Conservation (phyloP, 2,797 vertebrate genomes). For the Pampus argenteus region DNA sequence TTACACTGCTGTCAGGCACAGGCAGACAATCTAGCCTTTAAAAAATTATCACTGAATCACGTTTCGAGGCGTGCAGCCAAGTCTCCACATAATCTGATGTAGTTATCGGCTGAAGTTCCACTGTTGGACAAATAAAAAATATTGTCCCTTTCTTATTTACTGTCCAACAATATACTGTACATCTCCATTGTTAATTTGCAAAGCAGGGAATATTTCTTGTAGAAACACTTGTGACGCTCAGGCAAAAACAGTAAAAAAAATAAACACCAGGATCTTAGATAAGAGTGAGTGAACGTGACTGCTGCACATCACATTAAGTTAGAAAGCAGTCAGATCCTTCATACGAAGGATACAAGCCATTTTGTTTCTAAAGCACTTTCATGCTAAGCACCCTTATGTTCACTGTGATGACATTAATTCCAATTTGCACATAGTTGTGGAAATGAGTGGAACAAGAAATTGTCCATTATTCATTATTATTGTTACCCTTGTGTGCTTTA, state of each 20-base stretch:
- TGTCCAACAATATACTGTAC: no score
- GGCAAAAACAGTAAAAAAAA: conserved; percentile 4
- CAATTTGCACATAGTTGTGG: conserved; percentile 44
- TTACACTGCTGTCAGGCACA: no score
- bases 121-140: no score
- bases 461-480: conserved; percentile 69
- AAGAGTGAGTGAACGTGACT: not conserved
- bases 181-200: not conserved
- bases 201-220: not conserved
- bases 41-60: no score
- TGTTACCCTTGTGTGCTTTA: conserved; percentile 52
- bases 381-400: conserved; percentile 40
- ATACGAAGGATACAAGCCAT: conserved; percentile 42
- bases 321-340: no score
- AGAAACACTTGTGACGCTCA: not conserved
- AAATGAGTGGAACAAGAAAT: conserved; percentile 65
- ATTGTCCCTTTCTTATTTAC: no score
- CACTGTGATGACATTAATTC: conserved; percentile 57
- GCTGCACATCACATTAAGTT: conserved; percentile 12
- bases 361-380: conserved; percentile 41
- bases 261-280: not conserved
- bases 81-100: no score
- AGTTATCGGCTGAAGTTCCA: no score
- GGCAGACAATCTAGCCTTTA: no score
- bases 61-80: no score